Evolutionary conservation across 1,140 invertebrate genomes (phyloP), one percentile per base, ranked within the genome.

Genomic region (Fopius arisanus): DNA sequence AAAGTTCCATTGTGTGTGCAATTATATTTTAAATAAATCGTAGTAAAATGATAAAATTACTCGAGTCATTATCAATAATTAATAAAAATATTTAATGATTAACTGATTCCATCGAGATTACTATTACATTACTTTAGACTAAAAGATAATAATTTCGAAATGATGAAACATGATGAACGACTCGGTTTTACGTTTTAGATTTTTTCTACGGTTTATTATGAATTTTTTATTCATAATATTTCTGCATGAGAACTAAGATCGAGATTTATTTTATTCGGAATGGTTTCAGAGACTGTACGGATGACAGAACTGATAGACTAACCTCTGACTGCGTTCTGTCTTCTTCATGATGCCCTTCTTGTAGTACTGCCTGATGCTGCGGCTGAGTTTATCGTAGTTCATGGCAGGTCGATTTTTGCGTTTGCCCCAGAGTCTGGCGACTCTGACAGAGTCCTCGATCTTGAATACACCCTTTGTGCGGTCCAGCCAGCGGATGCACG

Each of bases 271-370:
- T 63, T 54, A 2, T 74, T 0, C n/a, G 14, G 10, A 9, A 54
- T 23, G 1, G 14, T 10, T 68, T 91, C 93, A 97, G 77, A 96
- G 91, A 81, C 92, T 93, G 87, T 98, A 98, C 5, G 96, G 96
- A 87, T 96, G 94, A 86, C 97, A 98, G 87, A 99, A 99, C 88
- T 99, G 98, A 88, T 99, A 99, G 62, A 99, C 98, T 74, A 99
- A 91, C 82, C 98, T 92, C 89, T 99, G 98, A 73, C 97, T 98
- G 41, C 98, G 91, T 82, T 98, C 96, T 2, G 98, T 99, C 87
- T 99, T 99, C 90, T 98, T 98, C 96, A 99, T 99, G 87, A 99
- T 99, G 51, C 97, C 97, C 87, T 99, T 99, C 88, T 99, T 99
- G 91, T 99, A 99, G 89, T 99, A 99, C 87, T 99, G 98, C 16